Evolutionary conservation across 2,888 invertebrate genomes (phyloP).

Genomic region (Hydrotaea diabolus): DNA sequence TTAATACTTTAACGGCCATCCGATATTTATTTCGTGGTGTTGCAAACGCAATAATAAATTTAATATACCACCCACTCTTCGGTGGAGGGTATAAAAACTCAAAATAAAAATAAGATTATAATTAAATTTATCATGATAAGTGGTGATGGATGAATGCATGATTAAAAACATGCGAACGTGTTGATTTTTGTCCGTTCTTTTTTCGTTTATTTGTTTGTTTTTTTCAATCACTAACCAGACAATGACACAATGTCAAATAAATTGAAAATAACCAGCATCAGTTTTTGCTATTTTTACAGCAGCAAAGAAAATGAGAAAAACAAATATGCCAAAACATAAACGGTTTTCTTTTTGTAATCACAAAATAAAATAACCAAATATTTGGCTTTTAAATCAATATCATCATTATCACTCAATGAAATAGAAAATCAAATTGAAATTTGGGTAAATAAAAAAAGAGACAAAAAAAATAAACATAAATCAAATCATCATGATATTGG

Average conservation of each 20-base stretch:
- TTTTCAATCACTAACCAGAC: background rate
- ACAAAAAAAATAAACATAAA: background rate
- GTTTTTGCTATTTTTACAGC: constrained; percentile 9
- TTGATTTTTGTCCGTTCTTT: background rate
- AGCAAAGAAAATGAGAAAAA: background rate
- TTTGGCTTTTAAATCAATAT: constrained; percentile 33
- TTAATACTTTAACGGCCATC: too few species aligned
- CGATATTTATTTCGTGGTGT: too few species aligned
- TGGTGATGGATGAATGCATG: background rate
- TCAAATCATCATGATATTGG: background rate
- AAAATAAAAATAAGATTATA: background rate
- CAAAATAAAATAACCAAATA: background rate
- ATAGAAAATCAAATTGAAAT: constrained; percentile 1
- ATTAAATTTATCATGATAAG: background rate
- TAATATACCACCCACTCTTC: too few species aligned
- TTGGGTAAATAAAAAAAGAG: too few species aligned
- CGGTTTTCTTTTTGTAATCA: background rate
- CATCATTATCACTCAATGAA: constrained; percentile 19
- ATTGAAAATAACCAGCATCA: constrained; percentile 27
- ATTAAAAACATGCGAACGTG: background rate
- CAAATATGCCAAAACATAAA: background rate
- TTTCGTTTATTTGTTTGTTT: background rate
- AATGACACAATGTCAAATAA: constrained; percentile 9
- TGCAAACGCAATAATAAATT: too few species aligned
- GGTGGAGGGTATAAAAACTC: too few species aligned